Evolutionary conservation across 2,113 vertebrate genomes (phyloP).

Genomic region (Brachyhypopomus gauderio): DNA sequence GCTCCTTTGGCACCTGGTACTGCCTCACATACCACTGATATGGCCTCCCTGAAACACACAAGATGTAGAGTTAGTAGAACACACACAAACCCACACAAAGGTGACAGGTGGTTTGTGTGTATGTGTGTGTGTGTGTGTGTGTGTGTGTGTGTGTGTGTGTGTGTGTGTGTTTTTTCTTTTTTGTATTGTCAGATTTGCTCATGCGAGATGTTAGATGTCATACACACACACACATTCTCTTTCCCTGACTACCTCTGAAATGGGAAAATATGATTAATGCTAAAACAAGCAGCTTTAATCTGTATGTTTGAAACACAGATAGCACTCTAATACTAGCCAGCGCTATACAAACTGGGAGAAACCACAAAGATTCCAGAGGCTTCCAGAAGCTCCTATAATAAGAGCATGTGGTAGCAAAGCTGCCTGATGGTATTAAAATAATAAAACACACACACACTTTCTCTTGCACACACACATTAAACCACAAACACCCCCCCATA

Average conservation of each 20-base stretch:
- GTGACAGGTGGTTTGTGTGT: neutral
- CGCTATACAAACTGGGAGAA: slow-evolving; percentile 66
- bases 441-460: slow-evolving; percentile 1
- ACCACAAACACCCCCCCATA: neutral
- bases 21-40: slow-evolving; percentile 94
- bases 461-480: slow-evolving; percentile 14
- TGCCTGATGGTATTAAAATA: slow-evolving; percentile 38
- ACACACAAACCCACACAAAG: slow-evolving; percentile 7
- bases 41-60: slow-evolving; percentile 85
- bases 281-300: slow-evolving; percentile 14
- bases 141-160: no score
- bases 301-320: slow-evolving; percentile 10
- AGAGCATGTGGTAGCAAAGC: slow-evolving; percentile 52
- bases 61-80: slow-evolving; percentile 21
- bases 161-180: neutral
- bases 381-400: slow-evolving; percentile 69
- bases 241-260: neutral
- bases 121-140: slow-evolving; percentile 8
- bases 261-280: neutral
- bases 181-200: slow-evolving; percentile 39
- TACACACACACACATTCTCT: slow-evolving; percentile 50
- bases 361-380: slow-evolving; percentile 69
- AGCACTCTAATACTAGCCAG: neutral
- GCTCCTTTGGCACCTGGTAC: slow-evolving; percentile 95
- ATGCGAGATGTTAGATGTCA: slow-evolving; percentile 53